A percentile compares a stretch with the other conserved stretches of the same genome.
These are phyloP conservation scores for Chloroceryle amazona DNA, from an alignment of 2,797 vertebrate genomes.

Conservation along the genomic window DNA sequence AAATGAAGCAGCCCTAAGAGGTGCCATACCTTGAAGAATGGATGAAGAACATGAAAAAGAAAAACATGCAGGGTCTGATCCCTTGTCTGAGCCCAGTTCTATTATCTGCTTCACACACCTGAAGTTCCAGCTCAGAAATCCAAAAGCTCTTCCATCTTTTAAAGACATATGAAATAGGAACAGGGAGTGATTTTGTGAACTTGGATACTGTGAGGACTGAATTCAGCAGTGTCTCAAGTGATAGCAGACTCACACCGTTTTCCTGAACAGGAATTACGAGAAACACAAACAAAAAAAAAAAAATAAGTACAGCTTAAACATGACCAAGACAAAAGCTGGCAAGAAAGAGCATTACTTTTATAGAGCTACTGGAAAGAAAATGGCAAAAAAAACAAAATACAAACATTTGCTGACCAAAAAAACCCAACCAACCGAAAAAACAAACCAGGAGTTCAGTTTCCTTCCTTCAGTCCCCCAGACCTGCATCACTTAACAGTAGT, in stretches of 20 bases:
- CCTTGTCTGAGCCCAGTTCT: not conserved
- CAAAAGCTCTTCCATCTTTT: not conserved
- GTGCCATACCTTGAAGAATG: not conserved
- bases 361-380: not conserved
- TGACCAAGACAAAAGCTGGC: not conserved
- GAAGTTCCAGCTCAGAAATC: not conserved
- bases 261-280: not conserved
- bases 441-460: not conserved
- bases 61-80: not conserved
- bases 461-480: not conserved
- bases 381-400: not conserved
- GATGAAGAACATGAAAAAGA: not conserved
- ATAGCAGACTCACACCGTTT: not conserved
- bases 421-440: not conserved
- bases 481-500: not conserved
- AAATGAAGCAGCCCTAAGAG: not conserved
- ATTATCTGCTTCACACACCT: not conserved
- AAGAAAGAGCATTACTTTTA: not conserved
- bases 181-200: not conserved
- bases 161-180: not conserved
- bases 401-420: not conserved
- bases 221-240: not conserved
- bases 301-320: not conserved
- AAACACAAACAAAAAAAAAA: not conserved
- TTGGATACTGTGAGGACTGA: not conserved